A percentile compares a stretch with the other conserved stretches of the same genome.
Evolutionary conservation across 2,888 invertebrate species (phyloP).

Genomic region (Thereva unica): DNA sequence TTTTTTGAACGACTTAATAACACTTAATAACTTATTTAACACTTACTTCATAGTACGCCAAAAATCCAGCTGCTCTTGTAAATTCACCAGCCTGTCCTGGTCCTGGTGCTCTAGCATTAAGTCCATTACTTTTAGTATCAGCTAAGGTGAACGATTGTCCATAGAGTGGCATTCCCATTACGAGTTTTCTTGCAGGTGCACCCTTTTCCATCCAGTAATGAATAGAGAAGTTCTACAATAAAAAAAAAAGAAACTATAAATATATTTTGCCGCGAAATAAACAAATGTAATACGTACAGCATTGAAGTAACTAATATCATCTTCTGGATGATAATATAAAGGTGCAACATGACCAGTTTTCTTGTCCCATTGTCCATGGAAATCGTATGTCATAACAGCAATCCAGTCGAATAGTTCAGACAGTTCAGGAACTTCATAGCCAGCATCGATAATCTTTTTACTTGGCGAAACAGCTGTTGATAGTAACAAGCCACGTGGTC

Average conservation of each 20-base stretch:
- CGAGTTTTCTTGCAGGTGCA: conserved; percentile 76
- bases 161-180: conserved; percentile 89
- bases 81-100: conserved; percentile 85
- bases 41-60: conserved; percentile 82
- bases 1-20: too few species aligned
- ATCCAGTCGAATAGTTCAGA: conserved; percentile 84
- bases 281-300: conserved; percentile 63
- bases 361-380: conserved; percentile 91
- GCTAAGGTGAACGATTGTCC: conserved; percentile 81
- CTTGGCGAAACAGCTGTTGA: conserved; percentile 87
- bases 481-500: conserved; percentile 70
- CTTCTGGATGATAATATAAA: conserved; percentile 78
- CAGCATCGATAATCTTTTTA: conserved; percentile 83
- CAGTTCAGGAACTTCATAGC: conserved; percentile 79
- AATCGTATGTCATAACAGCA: conserved; percentile 91
- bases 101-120: conserved; percentile 76
- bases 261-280: conserved; percentile 1
- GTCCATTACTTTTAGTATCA: conserved; percentile 64
- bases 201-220: conserved; percentile 88
- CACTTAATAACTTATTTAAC: conserved; percentile 6
- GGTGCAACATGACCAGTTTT: conserved; percentile 90
- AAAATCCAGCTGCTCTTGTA: conserved; percentile 81
- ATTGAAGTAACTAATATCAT: conserved; percentile 81
- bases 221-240: conserved; percentile 76
- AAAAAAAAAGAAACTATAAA: background rate